Base-by-base conservation (phyloP, 2,113 vertebrate species). In the Engystomops pustulosus region DNA sequence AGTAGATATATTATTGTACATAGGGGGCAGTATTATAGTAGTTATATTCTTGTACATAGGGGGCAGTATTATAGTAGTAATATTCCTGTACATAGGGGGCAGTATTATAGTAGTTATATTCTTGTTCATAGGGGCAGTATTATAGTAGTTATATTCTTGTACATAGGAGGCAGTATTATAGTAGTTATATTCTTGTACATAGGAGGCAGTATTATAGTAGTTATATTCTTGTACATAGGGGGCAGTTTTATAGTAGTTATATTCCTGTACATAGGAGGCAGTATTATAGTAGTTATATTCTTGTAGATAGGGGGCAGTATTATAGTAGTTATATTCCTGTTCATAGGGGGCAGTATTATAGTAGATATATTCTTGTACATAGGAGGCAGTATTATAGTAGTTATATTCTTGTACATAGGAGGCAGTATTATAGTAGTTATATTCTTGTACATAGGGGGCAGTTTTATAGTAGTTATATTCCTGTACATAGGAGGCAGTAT, bases 381-480 rank as follows among this genome's bases (percentile, higher is more conserved):
- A 62, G 23, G 9, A 30, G 51, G 23, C 10, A 62, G 25, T 62
- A 62, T 62, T 62, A 62, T 62, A 27, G 58, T 30, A 62, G 58
- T 62, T 62, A 62, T 62, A 62, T 62, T 30, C 23, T 30, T 62
- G 58, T 62, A 62, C 17, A 62, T 62, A 62, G 58, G 58, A 14
- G 58, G 58, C 58, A 62, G 23, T 62, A 62, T 62, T 62, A 62
- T 62, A 62, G 58, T 62, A 27, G 23, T 27, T 62, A 62, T 27
- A 62, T 62, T 62, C 58, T 30, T 62, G 58, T 62, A 62, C 17
- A 62, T 62, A 62, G 58, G 58, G n/a, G 15, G 58, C 58, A 62
- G 58, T 62, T 27, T 62, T 62, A 62, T 62, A 62, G 58, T 62
- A 62, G 58, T 62, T 62, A 62, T 62, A 62, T 62, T 62, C 58